Conservation (phyloP, 2,888 invertebrate genomes). For the Nipponacmea schrenckii region DNA sequence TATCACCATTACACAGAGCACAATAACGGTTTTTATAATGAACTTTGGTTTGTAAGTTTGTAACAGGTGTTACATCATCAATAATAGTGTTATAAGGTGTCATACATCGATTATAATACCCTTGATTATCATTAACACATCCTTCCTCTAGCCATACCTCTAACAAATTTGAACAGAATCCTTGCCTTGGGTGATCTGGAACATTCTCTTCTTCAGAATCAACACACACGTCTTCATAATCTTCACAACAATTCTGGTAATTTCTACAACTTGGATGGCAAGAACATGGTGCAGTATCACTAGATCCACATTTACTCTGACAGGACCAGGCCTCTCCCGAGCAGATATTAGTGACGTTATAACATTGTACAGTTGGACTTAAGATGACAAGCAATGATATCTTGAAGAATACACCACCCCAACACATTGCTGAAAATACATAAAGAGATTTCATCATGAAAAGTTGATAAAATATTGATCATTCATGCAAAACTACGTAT, state of each 20-base stretch:
- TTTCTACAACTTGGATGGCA: slow-evolving; percentile 11
- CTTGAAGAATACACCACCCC: no score
- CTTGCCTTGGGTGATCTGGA: neutral
- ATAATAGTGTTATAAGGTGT: neutral
- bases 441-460: no score
- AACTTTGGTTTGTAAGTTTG: slow-evolving; percentile 4
- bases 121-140: neutral
- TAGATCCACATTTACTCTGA: neutral
- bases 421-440: no score
- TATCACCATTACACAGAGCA: slow-evolving; percentile 7
- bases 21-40: slow-evolving; percentile 15
- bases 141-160: neutral
- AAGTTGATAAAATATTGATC: no score
- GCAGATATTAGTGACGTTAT: neutral
- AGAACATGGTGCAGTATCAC: slow-evolving; percentile 3
- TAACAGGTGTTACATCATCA: slow-evolving; percentile 7
- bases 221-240: neutral
- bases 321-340: neutral
- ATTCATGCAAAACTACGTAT: no score
- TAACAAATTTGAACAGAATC: neutral
- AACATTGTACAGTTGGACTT: no score
- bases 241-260: slow-evolving; percentile 14
- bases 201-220: neutral
- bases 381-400: no score
- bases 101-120: neutral